Evolutionary conservation across 2,113 vertebrate genomes (phyloP).

Genomic region (Ammodytes marinus): DNA sequence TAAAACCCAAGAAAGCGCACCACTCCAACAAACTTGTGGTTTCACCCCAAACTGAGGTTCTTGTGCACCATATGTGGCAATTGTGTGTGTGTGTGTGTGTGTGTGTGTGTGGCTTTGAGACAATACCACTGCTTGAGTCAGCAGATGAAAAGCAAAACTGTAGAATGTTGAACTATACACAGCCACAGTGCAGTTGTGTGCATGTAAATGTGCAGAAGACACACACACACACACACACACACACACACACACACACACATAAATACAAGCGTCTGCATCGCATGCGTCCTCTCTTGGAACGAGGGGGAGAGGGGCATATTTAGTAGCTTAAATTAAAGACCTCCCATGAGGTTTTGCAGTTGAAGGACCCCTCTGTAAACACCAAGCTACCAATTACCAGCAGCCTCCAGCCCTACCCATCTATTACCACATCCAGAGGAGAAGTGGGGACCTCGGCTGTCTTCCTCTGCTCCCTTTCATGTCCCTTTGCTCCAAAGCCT

Average conservation of each 20-base stretch:
- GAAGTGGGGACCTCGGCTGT: conserved; percentile 61
- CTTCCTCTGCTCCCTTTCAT: conserved; percentile 68
- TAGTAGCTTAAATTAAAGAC: conserved; percentile 74
- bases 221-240: background rate
- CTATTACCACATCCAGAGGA: conserved; percentile 71
- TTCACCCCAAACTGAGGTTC: conserved; percentile 30
- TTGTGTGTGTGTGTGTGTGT: background rate
- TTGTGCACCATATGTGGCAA: conserved; percentile 14
- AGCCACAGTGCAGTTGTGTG: background rate
- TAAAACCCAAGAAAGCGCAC: background rate
- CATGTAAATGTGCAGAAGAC: background rate
- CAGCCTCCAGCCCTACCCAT: conserved; percentile 54
- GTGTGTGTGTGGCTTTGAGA: conserved; percentile 17
- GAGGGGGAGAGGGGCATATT: conserved; percentile 48
- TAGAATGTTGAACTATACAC: background rate
- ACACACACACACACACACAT: background rate
- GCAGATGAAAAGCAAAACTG: conserved; percentile 6
- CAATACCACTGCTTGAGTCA: conserved; percentile 30
- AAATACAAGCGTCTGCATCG: conserved; percentile 1
- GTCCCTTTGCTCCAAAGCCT: conserved; percentile 53
- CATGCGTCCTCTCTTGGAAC: conserved; percentile 13
- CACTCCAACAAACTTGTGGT: conserved; percentile 30
- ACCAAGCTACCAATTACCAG: conserved; percentile 70
- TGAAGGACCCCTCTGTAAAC: conserved; percentile 63
- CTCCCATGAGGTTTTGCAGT: conserved; percentile 69